phyloP scores from a whole-genome alignment of 1,140 invertebrate genomes.

The Diorhabda carinulata region DNA sequence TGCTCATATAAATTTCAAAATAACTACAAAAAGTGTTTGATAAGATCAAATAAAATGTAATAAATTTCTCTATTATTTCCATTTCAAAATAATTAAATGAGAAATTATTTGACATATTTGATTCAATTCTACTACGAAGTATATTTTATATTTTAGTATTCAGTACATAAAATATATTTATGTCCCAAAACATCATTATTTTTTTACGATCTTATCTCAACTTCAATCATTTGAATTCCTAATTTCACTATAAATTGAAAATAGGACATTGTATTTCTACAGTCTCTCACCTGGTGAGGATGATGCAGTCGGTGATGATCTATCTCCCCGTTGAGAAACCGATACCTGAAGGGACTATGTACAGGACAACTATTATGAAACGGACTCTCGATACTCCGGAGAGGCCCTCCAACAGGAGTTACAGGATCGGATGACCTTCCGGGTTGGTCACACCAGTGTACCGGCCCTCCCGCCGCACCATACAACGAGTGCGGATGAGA shows the following conservation, averaged over 20 bases:
- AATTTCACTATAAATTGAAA: constrained; percentile 4
- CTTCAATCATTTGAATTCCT: neutral
- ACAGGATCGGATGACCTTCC: constrained; percentile 46
- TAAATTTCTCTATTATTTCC: no score
- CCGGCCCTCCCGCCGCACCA: constrained; percentile 36
- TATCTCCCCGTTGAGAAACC: constrained; percentile 55
- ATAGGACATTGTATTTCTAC: neutral
- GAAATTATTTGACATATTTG: no score
- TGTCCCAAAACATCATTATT: neutral
- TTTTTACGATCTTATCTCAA: neutral
- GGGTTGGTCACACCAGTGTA: constrained; percentile 43
- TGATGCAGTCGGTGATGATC: constrained; percentile 27
- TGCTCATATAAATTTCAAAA: no score
- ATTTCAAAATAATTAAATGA: no score
- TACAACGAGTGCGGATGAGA: constrained; percentile 34
- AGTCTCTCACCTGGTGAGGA: constrained; percentile 27
- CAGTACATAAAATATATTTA: neutral
- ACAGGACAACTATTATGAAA: constrained; percentile 56
- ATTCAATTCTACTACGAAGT: no score
- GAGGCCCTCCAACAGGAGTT: constrained; percentile 41
- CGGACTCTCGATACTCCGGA: constrained; percentile 35
- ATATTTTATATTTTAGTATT: neutral
- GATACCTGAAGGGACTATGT: constrained; percentile 61
- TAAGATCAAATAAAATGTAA: no score
- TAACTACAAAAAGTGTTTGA: no score